phyloP scores from a whole-genome alignment of 2,888 invertebrate species.

The Rhynchonema sp. region DNA sequence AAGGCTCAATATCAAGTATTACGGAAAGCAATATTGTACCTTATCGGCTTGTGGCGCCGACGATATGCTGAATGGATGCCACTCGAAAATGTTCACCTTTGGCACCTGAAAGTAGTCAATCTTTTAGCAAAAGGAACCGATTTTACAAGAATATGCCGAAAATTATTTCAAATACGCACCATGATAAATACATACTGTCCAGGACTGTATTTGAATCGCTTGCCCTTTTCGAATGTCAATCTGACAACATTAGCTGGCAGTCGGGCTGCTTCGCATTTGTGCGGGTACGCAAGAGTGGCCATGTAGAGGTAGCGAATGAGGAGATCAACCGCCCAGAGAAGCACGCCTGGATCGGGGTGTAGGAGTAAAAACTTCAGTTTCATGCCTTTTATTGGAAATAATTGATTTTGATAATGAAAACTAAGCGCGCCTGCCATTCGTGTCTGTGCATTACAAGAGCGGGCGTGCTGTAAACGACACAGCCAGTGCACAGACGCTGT shows the following conservation, averaged over 20 bases:
- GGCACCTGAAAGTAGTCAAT: not conserved
- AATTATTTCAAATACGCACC: not conserved
- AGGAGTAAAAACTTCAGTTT: too few relatives aligned
- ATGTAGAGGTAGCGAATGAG: not conserved
- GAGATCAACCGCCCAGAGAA: not conserved
- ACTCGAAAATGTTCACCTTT: constrained; percentile 1
- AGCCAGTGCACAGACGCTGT: too few relatives aligned
- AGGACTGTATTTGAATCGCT: not conserved
- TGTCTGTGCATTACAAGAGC: too few relatives aligned
- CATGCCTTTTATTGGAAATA: too few relatives aligned
- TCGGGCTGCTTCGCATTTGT: not conserved
- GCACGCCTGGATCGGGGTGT: too few relatives aligned
- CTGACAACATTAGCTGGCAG: constrained; percentile 1
- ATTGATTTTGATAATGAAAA: too few relatives aligned
- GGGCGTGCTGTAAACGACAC: too few relatives aligned
- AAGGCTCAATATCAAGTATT: not conserved
- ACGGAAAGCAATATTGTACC: not conserved
- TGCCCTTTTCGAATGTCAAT: not conserved
- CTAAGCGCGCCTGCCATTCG: too few relatives aligned
- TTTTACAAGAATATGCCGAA: not conserved
- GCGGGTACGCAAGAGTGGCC: not conserved
- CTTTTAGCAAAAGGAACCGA: not conserved
- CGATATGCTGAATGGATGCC: constrained; percentile 3
- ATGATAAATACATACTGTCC: not conserved
- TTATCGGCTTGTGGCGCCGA: constrained; percentile 2